Conservation (phyloP, 2,113 vertebrate species). For the Notarius quadriscutis region DNA sequence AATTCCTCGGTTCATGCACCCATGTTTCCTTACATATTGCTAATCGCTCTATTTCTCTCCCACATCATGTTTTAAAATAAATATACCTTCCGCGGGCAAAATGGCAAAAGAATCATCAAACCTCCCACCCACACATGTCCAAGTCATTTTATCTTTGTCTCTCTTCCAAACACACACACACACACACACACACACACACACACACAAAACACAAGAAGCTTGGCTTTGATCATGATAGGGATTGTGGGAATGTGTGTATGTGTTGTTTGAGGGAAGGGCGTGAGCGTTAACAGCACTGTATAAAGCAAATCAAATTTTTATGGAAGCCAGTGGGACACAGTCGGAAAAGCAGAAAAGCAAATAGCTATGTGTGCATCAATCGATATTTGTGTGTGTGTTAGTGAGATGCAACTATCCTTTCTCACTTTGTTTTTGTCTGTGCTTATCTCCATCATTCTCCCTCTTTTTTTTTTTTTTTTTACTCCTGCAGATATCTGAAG, state of each 20-base stretch:
- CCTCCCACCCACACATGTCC: constrained; percentile 48
- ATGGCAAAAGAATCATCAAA: constrained; percentile 45
- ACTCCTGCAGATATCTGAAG: constrained; percentile 78
- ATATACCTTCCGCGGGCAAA: constrained; percentile 46
- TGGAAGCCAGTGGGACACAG: constrained; percentile 43
- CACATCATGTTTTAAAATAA: constrained; percentile 57
- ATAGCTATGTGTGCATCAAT: constrained; percentile 28
- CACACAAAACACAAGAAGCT: constrained; percentile 10
- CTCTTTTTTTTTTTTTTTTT: background rate
- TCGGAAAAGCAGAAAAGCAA: constrained; percentile 36
- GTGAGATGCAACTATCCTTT: constrained; percentile 7
- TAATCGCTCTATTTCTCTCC: constrained; percentile 39
- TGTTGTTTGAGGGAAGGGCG: constrained; percentile 26
- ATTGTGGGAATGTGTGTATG: constrained; percentile 5
- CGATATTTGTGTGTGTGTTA: constrained; percentile 6
- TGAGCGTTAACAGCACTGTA: constrained; percentile 43
- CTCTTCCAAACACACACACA: constrained; percentile 24
- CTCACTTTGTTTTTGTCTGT: background rate
- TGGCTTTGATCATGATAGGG: constrained; percentile 23
- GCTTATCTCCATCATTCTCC: background rate
- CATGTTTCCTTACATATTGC: constrained; percentile 16
- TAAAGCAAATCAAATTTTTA: constrained; percentile 50
- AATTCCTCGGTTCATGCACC: background rate
- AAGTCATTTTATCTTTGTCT: constrained; percentile 33
- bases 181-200: background rate